phyloP scores from a whole-genome alignment of 2,797 vertebrate species.

The Synaphobranchus kaupii region DNA sequence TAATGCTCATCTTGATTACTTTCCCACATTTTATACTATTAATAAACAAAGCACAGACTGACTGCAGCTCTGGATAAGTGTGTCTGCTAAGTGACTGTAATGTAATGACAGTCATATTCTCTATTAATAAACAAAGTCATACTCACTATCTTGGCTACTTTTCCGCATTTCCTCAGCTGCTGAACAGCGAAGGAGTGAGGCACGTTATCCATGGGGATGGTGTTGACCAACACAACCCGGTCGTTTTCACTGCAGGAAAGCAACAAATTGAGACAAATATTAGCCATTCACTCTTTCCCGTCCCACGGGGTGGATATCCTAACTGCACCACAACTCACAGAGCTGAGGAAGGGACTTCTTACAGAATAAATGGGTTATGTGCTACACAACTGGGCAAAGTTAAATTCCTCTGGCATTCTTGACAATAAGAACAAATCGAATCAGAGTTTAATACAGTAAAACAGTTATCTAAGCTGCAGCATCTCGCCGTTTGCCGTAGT shows the following conservation, averaged over 20 bases:
- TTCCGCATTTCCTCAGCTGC: conserved; percentile 91
- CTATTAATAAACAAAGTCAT: background rate
- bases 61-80: too few species aligned
- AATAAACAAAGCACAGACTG: too few species aligned
- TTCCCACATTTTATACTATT: too few species aligned
- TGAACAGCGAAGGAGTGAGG: conserved; percentile 92
- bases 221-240: conserved; percentile 88
- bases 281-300: background rate
- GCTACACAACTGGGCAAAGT: background rate
- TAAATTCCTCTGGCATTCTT: background rate
- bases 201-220: conserved; percentile 89
- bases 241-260: conserved; percentile 83
- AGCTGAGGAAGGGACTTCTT: background rate
- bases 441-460: background rate
- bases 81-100: too few species aligned
- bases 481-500: background rate
- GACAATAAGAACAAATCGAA: conserved; percentile 1
- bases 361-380: background rate
- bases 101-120: background rate
- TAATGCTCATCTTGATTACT: too few species aligned
- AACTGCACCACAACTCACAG: background rate
- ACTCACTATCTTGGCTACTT: conserved; percentile 91
- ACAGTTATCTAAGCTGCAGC: background rate
- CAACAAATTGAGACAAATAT: conserved; percentile 26
- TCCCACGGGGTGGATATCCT: background rate